Evolutionary conservation across 2,888 invertebrate genomes (phyloP), one percentile per base, ranked within the genome.

Genomic region (Podotricha telesiphe): DNA sequence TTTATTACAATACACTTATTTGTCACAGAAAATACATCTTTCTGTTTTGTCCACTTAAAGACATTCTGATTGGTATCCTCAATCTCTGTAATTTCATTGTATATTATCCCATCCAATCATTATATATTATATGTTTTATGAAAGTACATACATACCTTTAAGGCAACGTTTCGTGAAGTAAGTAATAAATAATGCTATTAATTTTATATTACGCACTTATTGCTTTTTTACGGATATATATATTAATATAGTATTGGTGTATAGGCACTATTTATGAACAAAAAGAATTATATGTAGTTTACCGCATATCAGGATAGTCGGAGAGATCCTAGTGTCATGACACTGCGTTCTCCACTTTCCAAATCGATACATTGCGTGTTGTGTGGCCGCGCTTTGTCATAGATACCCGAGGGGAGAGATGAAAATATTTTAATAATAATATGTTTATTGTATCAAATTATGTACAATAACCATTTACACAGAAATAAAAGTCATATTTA

Each of bases 71-170:
- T 59, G 28, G 28, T 59, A 59, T 45, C n/a, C 58, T 10, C 45
- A 59, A 59, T 45, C 42, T 45, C n/a, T 22, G 22, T 59, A 59
- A 59, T 45, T 45, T 59, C 45, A 59, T 59, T 59, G n/a, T 42
- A n/a, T 45, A n/a, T n/a, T n/a, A n/a, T n/a, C n/a, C 20, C 20
- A 59, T 45, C 45, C n/a, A 59, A 45, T 59, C 22, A 59, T n/a
- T n/a, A n/a, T n/a, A n/a, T n/a, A 28, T 45, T 59, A n/a, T 59
- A 10, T 17, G 15, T 45, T 45, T 22, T 59, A 59, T n/a, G 59
- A 45, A 45, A 11, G 45, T 45, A n/a, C 22, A 40, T 22, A 59
- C 58, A 17, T 59, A 42, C 11, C 15, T 45, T 59, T 45, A 45
- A 45, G 59, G 22, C 11, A 59, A n/a, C 22, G 7, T 62, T 22